Percentiles rank a stretch among this genome's conserved stretches.
phyloP scores from a whole-genome alignment of 2,797 vertebrate genomes.

The Eurystomus glaucurus region DNA sequence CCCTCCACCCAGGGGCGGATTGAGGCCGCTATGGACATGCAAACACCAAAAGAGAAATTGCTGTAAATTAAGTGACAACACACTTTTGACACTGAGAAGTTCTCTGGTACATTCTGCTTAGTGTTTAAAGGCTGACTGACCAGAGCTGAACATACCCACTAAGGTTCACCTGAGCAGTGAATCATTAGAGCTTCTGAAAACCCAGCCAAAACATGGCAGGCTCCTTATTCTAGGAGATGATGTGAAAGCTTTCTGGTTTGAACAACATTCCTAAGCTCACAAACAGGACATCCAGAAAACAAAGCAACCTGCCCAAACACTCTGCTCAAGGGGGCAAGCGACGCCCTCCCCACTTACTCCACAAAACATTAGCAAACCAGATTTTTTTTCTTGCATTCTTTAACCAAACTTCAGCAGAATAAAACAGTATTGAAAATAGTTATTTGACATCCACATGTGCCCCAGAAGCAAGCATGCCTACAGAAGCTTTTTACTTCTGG shows the following conservation, averaged over 20 bases:
- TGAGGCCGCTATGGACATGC: neutral
- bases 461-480: neutral
- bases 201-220: neutral
- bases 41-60: neutral
- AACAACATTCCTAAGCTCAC: neutral
- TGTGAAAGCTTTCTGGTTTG: accelerated
- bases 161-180: neutral
- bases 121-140: neutral
- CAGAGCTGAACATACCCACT: neutral
- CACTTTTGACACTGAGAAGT: neutral
- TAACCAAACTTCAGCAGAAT: neutral
- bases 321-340: neutral
- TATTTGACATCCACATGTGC: neutral
- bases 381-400: neutral
- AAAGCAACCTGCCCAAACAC: neutral
- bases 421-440: neutral
- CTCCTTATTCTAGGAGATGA: neutral
- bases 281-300: neutral
- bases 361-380: neutral
- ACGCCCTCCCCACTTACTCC: neutral
- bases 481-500: neutral
- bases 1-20: neutral
- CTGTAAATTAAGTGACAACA: neutral
- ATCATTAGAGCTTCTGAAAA: neutral
- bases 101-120: neutral